A percentile compares a stretch with the other conserved stretches of the same genome.
phyloP scores from a whole-genome alignment of 2,888 invertebrate species.

The Nasonovia ribisnigri region DNA sequence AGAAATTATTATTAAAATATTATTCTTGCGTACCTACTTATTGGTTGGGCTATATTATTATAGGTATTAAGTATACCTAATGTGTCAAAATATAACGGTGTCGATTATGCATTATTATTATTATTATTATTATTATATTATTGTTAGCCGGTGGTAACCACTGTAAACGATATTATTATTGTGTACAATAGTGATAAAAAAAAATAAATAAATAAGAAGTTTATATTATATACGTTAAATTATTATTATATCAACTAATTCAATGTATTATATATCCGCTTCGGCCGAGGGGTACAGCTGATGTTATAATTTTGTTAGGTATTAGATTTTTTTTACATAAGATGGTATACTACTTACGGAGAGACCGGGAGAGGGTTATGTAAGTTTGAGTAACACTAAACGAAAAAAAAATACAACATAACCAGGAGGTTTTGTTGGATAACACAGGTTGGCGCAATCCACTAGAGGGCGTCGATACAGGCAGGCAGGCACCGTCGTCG shows the following conservation, averaged over 20 bases:
- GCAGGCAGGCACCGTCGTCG: not conserved
- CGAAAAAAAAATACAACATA: conserved; percentile 36
- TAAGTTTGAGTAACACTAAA: conserved; percentile 53
- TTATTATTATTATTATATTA: not conserved
- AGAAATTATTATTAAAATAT: conserved; percentile 1
- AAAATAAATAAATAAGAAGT: not conserved
- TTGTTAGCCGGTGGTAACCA: not conserved
- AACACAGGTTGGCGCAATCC: conserved; percentile 58
- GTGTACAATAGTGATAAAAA: not conserved
- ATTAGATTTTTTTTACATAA: conserved; percentile 57
- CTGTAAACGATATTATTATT: conserved; percentile 1
- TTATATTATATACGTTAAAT: not conserved
- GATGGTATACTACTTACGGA: not conserved
- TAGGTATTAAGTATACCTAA: not conserved
- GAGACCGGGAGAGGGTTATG: conserved; percentile 36
- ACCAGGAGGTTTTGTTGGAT: conserved; percentile 61
- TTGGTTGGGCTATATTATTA: not conserved
- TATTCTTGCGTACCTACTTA: not conserved
- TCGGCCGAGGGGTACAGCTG: not conserved
- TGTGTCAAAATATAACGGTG: not conserved
- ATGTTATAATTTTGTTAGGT: conserved; percentile 27
- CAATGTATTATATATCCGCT: not conserved
- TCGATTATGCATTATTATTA: not conserved
- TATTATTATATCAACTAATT: not conserved
- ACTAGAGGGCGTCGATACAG: conserved; percentile 62